Evolutionary conservation across 2,113 vertebrate genomes (phyloP), one percentile per base, ranked within the genome.

Genomic region (Tricholaema leucomelas): DNA sequence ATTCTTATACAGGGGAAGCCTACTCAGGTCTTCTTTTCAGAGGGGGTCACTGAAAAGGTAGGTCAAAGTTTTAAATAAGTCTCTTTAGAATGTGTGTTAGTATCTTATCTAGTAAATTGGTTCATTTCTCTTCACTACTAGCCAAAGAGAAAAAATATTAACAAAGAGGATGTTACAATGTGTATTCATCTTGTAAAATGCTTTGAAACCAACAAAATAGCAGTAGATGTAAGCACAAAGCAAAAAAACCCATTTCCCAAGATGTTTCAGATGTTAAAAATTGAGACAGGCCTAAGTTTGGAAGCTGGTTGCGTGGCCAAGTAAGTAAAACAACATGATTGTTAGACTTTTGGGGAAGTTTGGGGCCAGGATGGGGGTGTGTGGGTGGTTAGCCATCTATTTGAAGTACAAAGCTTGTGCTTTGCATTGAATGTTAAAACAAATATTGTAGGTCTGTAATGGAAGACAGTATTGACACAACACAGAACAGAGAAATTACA

Each of bases 11-110:
- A 67, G 69, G 30, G 42, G 18, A 79, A 82, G 30, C 42, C 30
- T 60, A 27, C 75, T 89, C 16, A 11, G 12, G 54, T 48, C 65
- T 64, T 58, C 35, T 58, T 19, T 84, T 93, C 71, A 69, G 54
- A 74, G 13, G 63, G 3, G 58, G 30, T 78, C 38, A 65, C 48
- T 44, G 50, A 66, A 88, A 92, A 96, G 81, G 58, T 78, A 87
- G 66, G 78, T 79, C 67, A 69, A 38, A 78, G 36, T 87, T 84
- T 79, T 81, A 93, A 90, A 77, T 77, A 77, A 60, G 36, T 81
- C 46, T 78, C 70, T 78, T 78, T 12, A 54, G 59, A 75, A 17
- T 72, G 8, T 54, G n/a, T 81, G 20, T 72, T 88, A 23, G 2
- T 87, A 36, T 55, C 33, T 67, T 71, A 24, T 12, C 48, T 54